Evolutionary conservation across 2,888 invertebrate genomes (phyloP).

Genomic region (Xylota sylvarum): DNA sequence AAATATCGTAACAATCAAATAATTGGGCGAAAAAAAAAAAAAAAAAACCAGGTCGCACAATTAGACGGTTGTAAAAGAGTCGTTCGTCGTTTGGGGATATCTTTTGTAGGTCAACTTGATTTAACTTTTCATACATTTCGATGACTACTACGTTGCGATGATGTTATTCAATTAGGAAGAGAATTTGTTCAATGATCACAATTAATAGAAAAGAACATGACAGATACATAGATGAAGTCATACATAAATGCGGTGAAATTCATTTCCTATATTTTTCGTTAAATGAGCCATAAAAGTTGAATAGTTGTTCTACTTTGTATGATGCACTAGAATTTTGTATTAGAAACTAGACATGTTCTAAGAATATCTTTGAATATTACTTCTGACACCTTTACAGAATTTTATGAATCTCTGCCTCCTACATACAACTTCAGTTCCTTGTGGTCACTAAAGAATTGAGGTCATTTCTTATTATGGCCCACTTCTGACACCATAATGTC

Average conservation of each 20-base stretch:
- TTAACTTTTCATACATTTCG: constrained; percentile 44
- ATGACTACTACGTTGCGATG: constrained; percentile 42
- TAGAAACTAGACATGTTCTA: too few species aligned
- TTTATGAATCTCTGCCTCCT: too few species aligned
- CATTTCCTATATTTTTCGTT: constrained; percentile 27
- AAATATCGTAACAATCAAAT: constrained; percentile 7
- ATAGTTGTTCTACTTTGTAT: constrained; percentile 19
- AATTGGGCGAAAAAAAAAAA: background rate
- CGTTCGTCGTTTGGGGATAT: constrained; percentile 20
- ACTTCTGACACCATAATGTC: too few species aligned
- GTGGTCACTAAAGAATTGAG: too few species aligned
- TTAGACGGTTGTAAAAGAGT: constrained; percentile 16
- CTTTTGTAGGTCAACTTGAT: constrained; percentile 72
- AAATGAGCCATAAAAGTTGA: constrained; percentile 14
- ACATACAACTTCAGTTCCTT: too few species aligned
- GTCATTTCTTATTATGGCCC: too few species aligned
- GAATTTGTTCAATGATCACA: constrained; percentile 61
- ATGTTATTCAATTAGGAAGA: constrained; percentile 71
- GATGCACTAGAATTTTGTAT: too few species aligned
- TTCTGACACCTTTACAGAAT: too few species aligned
- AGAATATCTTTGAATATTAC: too few species aligned
- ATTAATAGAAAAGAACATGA: constrained; percentile 63
- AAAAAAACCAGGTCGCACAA: constrained; percentile 37
- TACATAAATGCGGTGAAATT: constrained; percentile 21
- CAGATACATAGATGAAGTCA: constrained; percentile 54